These are phyloP conservation scores for Isurus oxyrinchus DNA, from an alignment of 2,113 vertebrate species.

Conservation along the genomic window DNA sequence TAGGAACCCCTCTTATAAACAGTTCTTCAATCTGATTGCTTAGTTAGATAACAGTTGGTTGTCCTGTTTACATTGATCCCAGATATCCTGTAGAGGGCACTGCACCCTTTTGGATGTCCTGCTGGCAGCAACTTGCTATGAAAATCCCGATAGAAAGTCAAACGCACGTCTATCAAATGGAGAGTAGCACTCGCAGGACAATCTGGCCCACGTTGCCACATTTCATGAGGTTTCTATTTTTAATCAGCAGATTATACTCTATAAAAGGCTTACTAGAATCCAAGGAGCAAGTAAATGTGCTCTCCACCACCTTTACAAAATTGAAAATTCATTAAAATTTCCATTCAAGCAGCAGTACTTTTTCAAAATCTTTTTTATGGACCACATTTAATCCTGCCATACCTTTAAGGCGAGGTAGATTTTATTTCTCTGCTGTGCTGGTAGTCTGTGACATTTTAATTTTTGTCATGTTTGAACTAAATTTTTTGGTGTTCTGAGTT, in stretches of 20 bases:
- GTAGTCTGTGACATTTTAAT: neutral
- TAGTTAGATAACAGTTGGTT: neutral
- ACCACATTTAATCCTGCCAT: neutral
- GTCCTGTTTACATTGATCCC: neutral
- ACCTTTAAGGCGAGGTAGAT: neutral
- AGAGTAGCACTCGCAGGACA: neutral
- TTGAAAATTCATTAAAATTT: neutral
- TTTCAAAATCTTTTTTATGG: neutral
- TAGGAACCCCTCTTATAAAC: neutral
- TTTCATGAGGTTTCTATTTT: neutral
- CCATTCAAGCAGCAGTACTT: neutral
- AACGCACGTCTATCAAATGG: neutral
- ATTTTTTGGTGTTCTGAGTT: neutral
- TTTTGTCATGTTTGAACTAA: neutral
- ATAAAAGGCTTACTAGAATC: neutral
- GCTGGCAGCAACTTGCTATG: neutral
- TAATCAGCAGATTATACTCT: neutral
- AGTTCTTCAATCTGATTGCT: neutral
- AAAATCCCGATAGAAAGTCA: neutral
- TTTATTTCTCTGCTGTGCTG: neutral
- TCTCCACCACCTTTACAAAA: neutral
- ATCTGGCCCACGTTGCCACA: neutral
- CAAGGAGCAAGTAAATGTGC: neutral
- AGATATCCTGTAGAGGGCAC: constrained; percentile 15
- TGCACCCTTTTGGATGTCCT: neutral